Evolutionary conservation across 2,113 vertebrate species (phyloP).

Genomic region (Brienomyrus longianalis): DNA sequence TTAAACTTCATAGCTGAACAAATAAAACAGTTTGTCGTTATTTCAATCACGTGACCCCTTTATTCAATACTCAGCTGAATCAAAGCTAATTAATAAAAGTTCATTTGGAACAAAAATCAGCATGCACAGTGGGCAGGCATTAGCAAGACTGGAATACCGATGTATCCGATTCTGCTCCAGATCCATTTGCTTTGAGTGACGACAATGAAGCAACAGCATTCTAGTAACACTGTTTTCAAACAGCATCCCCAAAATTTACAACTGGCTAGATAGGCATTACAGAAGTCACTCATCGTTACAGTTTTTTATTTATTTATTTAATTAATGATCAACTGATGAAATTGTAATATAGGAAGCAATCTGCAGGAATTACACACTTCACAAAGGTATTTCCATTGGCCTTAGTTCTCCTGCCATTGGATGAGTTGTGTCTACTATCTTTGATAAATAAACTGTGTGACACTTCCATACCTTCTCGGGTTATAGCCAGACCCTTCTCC

Average conservation of each 20-base stretch:
- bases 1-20: background rate
- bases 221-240: background rate
- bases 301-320: background rate
- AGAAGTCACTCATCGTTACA: background rate
- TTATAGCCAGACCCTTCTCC: background rate
- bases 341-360: background rate
- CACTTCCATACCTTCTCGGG: background rate
- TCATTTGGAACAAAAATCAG: background rate
- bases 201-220: background rate
- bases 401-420: background rate
- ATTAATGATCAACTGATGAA: background rate
- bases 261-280: background rate
- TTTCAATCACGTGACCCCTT: background rate
- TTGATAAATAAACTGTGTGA: background rate
- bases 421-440: background rate
- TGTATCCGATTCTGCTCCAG: background rate
- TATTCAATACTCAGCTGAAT: background rate
- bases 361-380: background rate
- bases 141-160: background rate
- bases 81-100: background rate
- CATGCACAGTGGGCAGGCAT: background rate
- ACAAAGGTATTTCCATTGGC: background rate
- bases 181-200: background rate
- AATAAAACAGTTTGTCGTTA: background rate
- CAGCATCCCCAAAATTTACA: background rate